Conservation (phyloP, 2,888 invertebrate genomes). For the Eristalinus aeneus region DNA sequence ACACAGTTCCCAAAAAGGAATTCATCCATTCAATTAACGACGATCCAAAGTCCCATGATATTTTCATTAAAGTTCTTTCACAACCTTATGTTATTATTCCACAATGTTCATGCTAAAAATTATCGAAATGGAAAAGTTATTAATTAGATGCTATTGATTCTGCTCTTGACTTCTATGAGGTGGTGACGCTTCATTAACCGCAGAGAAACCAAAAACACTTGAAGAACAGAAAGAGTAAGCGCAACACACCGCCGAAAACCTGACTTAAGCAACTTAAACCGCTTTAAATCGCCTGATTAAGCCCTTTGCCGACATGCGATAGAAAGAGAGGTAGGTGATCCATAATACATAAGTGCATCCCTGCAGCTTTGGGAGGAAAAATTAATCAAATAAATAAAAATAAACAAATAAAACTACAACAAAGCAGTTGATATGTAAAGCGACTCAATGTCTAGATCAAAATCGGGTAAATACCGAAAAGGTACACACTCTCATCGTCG, state of each 20-base stretch:
- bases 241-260: slow-evolving; percentile 30
- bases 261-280: slow-evolving; percentile 55
- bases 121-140: neutral
- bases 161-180: neutral
- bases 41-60: neutral
- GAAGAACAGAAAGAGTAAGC: neutral
- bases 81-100: neutral
- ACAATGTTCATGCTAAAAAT: neutral
- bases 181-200: neutral
- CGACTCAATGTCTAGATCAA: neutral
- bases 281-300: slow-evolving; percentile 16
- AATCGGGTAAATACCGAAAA: neutral
- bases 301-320: neutral
- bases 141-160: neutral
- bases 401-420: neutral
- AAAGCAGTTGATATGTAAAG: neutral
- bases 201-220: neutral
- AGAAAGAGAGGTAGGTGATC: neutral
- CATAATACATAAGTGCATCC: neutral
- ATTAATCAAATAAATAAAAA: too few relatives aligned
- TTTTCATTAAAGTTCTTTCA: neutral
- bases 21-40: neutral
- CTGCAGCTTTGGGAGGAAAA: neutral
- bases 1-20: too few relatives aligned
- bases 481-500: neutral